Base-by-base conservation (phyloP, 2,888 invertebrate species). In the Drosophila nigricruria region DNA sequence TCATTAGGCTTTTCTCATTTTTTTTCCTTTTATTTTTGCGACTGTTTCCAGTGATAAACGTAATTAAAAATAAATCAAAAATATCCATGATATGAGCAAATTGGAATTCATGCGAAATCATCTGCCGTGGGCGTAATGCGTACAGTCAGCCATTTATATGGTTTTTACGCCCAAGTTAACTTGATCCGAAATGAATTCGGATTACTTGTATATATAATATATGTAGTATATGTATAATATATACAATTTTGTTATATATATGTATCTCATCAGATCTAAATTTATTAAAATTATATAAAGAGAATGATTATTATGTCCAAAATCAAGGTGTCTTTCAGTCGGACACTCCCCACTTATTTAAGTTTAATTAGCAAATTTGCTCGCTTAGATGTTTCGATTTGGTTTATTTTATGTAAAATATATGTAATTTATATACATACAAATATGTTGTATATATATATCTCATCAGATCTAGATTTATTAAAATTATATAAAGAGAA, bases 21-120 rank as follows among this genome's bases (percentile, higher is more conserved):
- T 23, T 3, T 14, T 3, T 25, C 6, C 16, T 25, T 12, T 2
- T 10, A 4, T 42, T 14, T 5, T 12, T 9, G 27, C 49, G 25
- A 25, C 57, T 14, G 27, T 18, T 18, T 18, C 30, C 1, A 30
- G 16, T 56, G 56, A 56, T 42, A 56, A 71, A 40, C 68, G 27
- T 73, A 72, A 73, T 73, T 72, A 73, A 72, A 73, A 73, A 57
- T 67, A 60, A 71, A 70, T 71, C 71, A 64, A 63, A 63, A 50
- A 45, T 40, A 32, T 49, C 12, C 12, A 20, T 23, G 42, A 56
- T 42, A 25, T n/a, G 5, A 32, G 16, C 30, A 42, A 56, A 42
- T 56, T 42, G 56, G 23, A 20, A 30, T 40, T 54, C 27, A 40
- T 40, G 36, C 36, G n/a, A 36, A 53, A 18, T 18, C 18, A n/a